Evolutionary conservation across 2,888 invertebrate genomes (phyloP).

Genomic region (Trichogramma evanescens): DNA sequence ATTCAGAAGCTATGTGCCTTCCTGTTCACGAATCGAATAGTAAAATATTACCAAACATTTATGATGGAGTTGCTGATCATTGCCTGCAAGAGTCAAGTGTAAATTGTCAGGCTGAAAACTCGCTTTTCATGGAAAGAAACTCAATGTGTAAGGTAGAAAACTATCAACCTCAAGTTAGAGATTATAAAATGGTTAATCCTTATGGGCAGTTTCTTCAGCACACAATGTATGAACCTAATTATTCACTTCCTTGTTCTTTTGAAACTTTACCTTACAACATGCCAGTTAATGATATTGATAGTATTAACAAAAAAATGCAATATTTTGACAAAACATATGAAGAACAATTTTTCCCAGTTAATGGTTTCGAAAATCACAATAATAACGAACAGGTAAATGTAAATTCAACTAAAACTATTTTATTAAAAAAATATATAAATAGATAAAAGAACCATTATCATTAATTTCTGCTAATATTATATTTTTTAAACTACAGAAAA

Average conservation of each 20-base stretch:
- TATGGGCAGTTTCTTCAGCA: slow-evolving; percentile 36
- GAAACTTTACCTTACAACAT: slow-evolving; percentile 5
- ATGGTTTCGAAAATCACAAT: slow-evolving; percentile 25
- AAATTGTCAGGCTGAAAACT: slow-evolving; percentile 15
- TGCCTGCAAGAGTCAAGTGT: background rate
- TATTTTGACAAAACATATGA: slow-evolving; percentile 36
- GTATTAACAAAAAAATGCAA: slow-evolving; percentile 35
- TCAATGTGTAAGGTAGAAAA: too few relatives aligned
- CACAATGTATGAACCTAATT: slow-evolving; percentile 18
- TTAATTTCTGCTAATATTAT: background rate
- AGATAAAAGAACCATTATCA: background rate
- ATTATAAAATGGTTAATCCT: slow-evolving; percentile 24
- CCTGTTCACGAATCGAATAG: too few relatives aligned
- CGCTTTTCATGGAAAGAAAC: background rate
- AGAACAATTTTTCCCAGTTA: slow-evolving; percentile 28
- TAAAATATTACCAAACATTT: too few relatives aligned
- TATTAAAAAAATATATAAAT: background rate
- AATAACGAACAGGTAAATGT: slow-evolving; percentile 11
- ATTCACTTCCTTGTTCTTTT: slow-evolving; percentile 6
- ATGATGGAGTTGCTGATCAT: too few relatives aligned
- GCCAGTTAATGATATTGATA: slow-evolving; percentile 21
- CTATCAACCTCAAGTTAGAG: background rate
- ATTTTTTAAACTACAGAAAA: too few relatives aligned
- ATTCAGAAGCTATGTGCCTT: slow-evolving; percentile 12
- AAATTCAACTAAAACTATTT: background rate